A percentile compares a stretch with the other conserved stretches of the same genome.
phyloP scores from a whole-genome alignment of 92 coral and sea anemone genomes.

The Palythoa heliodiscus region DNA sequence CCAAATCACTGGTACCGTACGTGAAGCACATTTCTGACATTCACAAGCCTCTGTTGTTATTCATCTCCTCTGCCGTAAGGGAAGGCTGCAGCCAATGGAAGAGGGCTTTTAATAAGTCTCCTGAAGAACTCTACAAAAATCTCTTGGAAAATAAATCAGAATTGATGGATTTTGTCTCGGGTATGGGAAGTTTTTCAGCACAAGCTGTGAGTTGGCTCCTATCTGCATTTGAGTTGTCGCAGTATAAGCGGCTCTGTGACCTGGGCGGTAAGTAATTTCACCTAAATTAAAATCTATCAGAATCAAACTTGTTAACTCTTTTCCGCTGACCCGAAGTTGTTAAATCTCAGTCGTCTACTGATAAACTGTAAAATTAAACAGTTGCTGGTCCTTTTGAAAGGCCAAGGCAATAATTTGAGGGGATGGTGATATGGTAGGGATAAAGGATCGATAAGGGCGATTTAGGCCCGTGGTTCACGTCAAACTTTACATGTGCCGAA shows the following conservation, averaged over 20 bases:
- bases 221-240: slow-evolving; percentile 60
- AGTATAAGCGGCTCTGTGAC: slow-evolving; percentile 60
- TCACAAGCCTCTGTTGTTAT: slow-evolving; percentile 47
- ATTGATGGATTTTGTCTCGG: slow-evolving; percentile 35
- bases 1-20: background rate
- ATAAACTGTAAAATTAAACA: no score
- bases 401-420: no score
- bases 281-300: background rate
- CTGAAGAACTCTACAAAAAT: slow-evolving; percentile 64
- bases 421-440: no score
- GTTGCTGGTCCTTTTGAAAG: no score
- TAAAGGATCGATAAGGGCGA: no score
- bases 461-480: no score
- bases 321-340: no score
- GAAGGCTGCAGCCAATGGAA: slow-evolving; percentile 78
- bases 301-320: background rate
- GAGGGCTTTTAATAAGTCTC: slow-evolving; percentile 57
- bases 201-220: slow-evolving; percentile 52
- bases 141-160: slow-evolving; percentile 34
- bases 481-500: no score
- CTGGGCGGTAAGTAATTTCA: slow-evolving; percentile 62
- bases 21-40: background rate
- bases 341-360: no score
- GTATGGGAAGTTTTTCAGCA: slow-evolving; percentile 55
- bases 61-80: slow-evolving; percentile 59